Conservation (phyloP, 2,888 invertebrate genomes). For the Tenthredo livida region DNA sequence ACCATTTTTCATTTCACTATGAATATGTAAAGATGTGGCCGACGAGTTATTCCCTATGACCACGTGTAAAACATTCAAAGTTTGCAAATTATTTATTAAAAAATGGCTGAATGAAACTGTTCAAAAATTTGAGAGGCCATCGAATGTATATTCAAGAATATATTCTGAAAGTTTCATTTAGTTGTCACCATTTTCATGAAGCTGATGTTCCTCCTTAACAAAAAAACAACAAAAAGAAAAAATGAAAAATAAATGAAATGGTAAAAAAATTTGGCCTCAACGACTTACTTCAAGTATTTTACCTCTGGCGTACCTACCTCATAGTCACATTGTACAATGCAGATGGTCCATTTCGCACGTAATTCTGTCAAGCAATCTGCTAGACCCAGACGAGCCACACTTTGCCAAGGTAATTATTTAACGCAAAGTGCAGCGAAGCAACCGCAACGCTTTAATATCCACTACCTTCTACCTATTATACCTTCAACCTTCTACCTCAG, state of each 20-base stretch:
- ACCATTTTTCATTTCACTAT: no score
- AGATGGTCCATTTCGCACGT: constrained; percentile 28
- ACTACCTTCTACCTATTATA: background rate
- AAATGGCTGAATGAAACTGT: no score
- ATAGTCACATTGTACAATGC: background rate
- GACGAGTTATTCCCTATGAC: no score
- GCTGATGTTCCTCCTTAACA: no score
- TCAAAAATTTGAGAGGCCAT: no score
- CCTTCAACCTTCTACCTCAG: constrained; percentile 24
- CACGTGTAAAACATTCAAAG: no score
- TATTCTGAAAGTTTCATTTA: no score
- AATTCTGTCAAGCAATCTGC: constrained; percentile 41
- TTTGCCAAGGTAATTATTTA: constrained; percentile 41
- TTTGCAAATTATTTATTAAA: no score
- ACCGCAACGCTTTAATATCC: constrained; percentile 36
- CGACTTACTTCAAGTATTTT: background rate
- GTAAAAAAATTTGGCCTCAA: background rate
- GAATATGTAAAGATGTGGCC: no score
- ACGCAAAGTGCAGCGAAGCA: constrained; percentile 35
- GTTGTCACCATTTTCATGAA: no score
- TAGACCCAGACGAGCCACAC: background rate
- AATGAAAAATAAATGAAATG: background rate
- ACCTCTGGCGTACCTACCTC: background rate
- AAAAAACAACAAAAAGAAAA: background rate
- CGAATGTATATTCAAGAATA: no score